These are phyloP conservation scores for Drosophila gaucha DNA, from an alignment of 2,888 invertebrate genomes.

Conservation along the genomic window DNA sequence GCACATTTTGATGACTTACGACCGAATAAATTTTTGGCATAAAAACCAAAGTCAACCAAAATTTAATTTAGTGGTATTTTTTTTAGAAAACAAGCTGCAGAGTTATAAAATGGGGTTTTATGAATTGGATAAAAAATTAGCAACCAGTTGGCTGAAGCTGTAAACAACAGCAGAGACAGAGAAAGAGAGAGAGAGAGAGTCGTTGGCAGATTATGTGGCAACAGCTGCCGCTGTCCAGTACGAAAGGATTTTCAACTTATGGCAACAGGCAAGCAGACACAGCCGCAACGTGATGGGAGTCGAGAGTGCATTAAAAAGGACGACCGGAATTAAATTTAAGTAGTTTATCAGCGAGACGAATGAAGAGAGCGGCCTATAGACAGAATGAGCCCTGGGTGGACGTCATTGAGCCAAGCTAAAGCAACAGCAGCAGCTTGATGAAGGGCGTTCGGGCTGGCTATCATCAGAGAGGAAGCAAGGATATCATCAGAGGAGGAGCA, in stretches of 20 bases:
- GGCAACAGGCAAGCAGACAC: conserved; percentile 28
- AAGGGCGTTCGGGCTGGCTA: neutral
- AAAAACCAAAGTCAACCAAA: conserved; percentile 5
- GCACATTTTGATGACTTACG: conserved; percentile 11
- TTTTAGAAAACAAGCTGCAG: conserved; percentile 23
- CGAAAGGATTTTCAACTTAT: conserved; percentile 58
- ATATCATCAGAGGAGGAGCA: neutral
- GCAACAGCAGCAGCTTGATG: neutral
- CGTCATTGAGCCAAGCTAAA: conserved; percentile 3
- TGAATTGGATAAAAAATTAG: conserved; percentile 51
- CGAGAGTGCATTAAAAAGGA: conserved; percentile 42
- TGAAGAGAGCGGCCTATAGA: conserved; percentile 20
- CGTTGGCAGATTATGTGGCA: conserved; percentile 54
- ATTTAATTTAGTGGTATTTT: conserved; percentile 7
- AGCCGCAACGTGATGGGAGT: conserved; percentile 1
- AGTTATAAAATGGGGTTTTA: conserved; percentile 26
- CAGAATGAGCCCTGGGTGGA: conserved; percentile 1
- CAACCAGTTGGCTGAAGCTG: conserved; percentile 30
- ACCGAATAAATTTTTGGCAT: conserved; percentile 7
- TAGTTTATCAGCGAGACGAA: conserved; percentile 28
- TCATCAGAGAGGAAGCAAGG: neutral
- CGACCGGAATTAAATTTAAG: conserved; percentile 44
- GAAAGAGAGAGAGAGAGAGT: neutral
- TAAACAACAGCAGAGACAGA: conserved; percentile 16
- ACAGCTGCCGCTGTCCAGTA: conserved; percentile 57